Evolutionary conservation across 2,888 invertebrate species (phyloP).

Genomic region (Pseudoips prasinana): DNA sequence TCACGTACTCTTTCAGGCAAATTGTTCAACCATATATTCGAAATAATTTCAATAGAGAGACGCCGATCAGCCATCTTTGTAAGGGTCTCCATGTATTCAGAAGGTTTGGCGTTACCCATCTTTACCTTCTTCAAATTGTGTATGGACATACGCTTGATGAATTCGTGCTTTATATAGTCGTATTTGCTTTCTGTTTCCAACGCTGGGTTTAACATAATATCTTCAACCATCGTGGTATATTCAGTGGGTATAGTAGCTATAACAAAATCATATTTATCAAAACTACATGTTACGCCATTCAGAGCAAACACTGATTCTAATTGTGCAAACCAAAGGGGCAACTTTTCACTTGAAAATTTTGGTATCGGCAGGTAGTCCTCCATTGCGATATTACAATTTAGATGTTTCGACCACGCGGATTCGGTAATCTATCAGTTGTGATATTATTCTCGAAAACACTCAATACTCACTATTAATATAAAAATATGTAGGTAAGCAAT

Average conservation of each 20-base stretch:
- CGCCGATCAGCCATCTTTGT: slow-evolving; percentile 6
- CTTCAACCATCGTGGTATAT: slow-evolving; percentile 8
- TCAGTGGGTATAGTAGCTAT: slow-evolving; percentile 11
- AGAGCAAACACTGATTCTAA: slow-evolving; percentile 15
- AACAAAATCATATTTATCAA: slow-evolving; percentile 14
- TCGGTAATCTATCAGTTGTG: no score
- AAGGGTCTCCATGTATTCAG: slow-evolving; percentile 14
- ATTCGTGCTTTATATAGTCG: slow-evolving; percentile 11
- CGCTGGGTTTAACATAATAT: slow-evolving; percentile 15
- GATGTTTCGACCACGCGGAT: no score
- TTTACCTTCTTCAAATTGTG: slow-evolving; percentile 4
- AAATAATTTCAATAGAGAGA: slow-evolving; percentile 8
- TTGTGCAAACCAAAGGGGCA: slow-evolving; percentile 20
- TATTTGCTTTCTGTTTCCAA: slow-evolving; percentile 1
- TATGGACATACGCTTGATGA: slow-evolving; percentile 19
- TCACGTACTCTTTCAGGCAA: slow-evolving; percentile 17
- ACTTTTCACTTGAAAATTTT: slow-evolving; percentile 10
- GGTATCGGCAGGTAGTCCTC: slow-evolving; percentile 15
- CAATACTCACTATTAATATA: no score
- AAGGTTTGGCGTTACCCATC: slow-evolving; percentile 9
- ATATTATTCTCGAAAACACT: no score
- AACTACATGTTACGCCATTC: slow-evolving; percentile 8
- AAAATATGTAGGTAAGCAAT: no score
- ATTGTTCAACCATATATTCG: slow-evolving; percentile 16
- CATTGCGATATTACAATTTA: not conserved